Evolutionary conservation across 2,888 invertebrate species (phyloP).

Genomic region (Diarsia dahlii): DNA sequence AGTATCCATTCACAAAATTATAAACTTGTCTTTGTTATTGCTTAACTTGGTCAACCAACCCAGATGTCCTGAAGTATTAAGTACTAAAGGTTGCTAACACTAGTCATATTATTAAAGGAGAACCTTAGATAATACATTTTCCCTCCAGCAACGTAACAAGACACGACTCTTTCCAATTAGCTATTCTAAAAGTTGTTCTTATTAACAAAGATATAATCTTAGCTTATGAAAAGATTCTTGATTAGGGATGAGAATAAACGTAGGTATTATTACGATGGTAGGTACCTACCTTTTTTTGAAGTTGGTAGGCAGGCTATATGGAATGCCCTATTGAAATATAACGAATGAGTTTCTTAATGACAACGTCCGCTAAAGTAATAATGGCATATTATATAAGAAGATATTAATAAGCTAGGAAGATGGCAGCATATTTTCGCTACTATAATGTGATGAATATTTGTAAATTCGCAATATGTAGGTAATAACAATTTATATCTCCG

Average conservation of each 20-base stretch:
- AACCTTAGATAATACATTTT: background rate
- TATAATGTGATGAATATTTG: slow-evolving; percentile 2
- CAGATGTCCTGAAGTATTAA: background rate
- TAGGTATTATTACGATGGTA: background rate
- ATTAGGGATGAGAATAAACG: slow-evolving; percentile 10
- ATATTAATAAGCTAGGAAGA: slow-evolving; percentile 6
- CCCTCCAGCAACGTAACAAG: background rate
- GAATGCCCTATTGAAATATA: slow-evolving; percentile 10
- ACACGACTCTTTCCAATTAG: slow-evolving; percentile 35
- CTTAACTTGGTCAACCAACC: background rate
- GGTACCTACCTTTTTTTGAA: too few species aligned
- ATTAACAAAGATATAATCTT: slow-evolving; percentile 14
- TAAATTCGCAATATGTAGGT: background rate
- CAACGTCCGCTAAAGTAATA: slow-evolving; percentile 7
- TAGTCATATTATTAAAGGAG: background rate
- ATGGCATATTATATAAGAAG: background rate
- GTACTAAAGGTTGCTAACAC: too few species aligned
- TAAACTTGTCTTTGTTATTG: background rate
- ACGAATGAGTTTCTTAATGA: background rate
- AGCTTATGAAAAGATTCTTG: slow-evolving; percentile 19
- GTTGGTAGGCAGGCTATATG: background rate
- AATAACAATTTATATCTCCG: too few species aligned
- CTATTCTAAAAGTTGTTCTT: slow-evolving; percentile 16
- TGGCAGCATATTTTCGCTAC: background rate
- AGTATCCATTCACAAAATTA: too few species aligned